Evolutionary conservation across 2,888 invertebrate species (phyloP).

Genomic region (Nowickia ferox): DNA sequence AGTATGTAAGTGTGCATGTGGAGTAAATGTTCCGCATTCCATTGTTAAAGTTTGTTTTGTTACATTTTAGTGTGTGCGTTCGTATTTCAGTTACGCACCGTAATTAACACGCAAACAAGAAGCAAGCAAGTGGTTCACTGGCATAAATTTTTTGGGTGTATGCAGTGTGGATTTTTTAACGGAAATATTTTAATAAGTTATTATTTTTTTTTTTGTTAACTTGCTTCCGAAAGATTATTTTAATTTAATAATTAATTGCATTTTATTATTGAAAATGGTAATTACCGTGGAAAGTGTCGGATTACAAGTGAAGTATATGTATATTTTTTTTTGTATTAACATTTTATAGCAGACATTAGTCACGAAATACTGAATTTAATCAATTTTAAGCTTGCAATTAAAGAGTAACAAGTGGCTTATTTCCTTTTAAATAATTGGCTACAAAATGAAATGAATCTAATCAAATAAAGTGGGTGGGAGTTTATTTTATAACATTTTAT

Average conservation of each 20-base stretch:
- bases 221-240: constrained; percentile 48
- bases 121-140: constrained; percentile 23
- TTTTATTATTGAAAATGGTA: neutral
- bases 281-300: constrained; percentile 1
- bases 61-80: neutral
- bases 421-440: neutral
- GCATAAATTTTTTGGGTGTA: constrained; percentile 44
- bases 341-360: neutral
- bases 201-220: constrained; percentile 21
- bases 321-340: neutral
- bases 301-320: no score
- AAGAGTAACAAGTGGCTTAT: neutral
- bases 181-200: constrained; percentile 24
- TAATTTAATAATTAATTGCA: constrained; percentile 18
- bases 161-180: constrained; percentile 17
- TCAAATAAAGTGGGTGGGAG: neutral
- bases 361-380: neutral
- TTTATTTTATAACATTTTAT: no score
- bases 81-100: constrained; percentile 59
- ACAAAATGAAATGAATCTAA: neutral
- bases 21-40: constrained; percentile 58
- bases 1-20: neutral
- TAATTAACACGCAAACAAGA: constrained; percentile 49
- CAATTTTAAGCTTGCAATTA: neutral
- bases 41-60: neutral